Evolutionary conservation across 2,113 vertebrate genomes (phyloP).

Genomic region (Cochlearius cochlearius): DNA sequence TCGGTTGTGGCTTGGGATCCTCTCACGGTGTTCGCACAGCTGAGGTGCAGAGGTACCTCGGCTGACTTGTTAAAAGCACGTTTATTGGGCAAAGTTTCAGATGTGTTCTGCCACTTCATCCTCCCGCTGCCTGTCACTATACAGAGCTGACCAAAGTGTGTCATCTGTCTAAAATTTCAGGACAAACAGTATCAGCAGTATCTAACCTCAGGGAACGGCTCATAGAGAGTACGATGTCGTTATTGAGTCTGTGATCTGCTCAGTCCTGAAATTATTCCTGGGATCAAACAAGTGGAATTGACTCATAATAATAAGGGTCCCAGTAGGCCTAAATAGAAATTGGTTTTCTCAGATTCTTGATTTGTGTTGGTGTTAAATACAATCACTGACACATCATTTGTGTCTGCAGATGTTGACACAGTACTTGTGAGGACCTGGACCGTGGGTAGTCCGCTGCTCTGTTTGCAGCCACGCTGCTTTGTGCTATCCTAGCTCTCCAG

Average conservation of each 20-base stretch:
- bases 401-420: background rate
- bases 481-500: conserved; percentile 42
- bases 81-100: background rate
- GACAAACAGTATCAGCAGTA: background rate
- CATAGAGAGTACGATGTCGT: background rate
- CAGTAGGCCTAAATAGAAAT: conserved; percentile 1
- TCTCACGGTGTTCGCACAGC: background rate
- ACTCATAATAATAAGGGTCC: conserved; percentile 20
- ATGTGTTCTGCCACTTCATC: background rate
- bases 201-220: background rate
- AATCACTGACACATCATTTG: background rate
- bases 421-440: background rate
- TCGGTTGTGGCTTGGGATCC: background rate
- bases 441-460: background rate
- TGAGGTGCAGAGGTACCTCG: background rate
- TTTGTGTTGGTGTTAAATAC: conserved; percentile 19
- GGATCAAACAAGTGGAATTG: conserved; percentile 50
- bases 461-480: background rate
- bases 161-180: background rate
- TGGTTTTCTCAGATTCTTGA: background rate
- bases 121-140: background rate
- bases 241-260: background rate
- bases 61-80: background rate
- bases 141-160: background rate
- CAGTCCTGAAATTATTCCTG: conserved; percentile 7